Conservation (phyloP, 1,140 invertebrate genomes). For the Acromyrmex heyeri region DNA sequence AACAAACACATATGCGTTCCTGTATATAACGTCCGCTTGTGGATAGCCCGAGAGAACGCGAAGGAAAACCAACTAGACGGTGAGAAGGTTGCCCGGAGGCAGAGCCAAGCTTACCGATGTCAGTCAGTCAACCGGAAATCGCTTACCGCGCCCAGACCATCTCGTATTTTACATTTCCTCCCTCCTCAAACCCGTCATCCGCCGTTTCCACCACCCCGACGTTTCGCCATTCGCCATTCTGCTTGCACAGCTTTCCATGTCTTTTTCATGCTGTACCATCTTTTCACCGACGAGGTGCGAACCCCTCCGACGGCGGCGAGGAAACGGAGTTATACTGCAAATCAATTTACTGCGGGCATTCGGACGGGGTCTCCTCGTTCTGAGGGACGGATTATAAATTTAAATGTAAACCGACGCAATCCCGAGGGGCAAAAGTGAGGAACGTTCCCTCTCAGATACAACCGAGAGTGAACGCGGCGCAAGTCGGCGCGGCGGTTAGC, state of each 20-base stretch:
- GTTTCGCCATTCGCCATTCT: conserved; percentile 59
- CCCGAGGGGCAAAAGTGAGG: conserved; percentile 28
- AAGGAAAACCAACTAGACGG: conserved; percentile 60
- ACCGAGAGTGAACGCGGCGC: conserved; percentile 4
- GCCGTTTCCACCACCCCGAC: background rate
- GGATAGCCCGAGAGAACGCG: conserved; percentile 40
- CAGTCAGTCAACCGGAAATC: conserved; percentile 83
- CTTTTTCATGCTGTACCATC: conserved; percentile 26
- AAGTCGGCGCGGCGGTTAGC: background rate
- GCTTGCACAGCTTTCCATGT: conserved; percentile 29
- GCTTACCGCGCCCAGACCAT: conserved; percentile 78
- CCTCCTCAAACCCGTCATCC: conserved; percentile 46
- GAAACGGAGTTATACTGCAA: conserved; percentile 73
- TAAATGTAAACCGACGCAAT: conserved; percentile 78
- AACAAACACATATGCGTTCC: background rate
- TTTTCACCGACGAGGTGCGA: background rate
- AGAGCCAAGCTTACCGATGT: conserved; percentile 75
- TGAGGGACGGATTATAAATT: conserved; percentile 79
- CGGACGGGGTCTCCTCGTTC: conserved; percentile 47
- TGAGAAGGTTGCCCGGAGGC: conserved; percentile 64
- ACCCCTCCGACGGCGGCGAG: conserved; percentile 36
- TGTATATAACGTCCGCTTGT: conserved; percentile 1
- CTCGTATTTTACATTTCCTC: conserved; percentile 78
- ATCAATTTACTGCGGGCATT: conserved; percentile 80
- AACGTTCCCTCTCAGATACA: conserved; percentile 6